These are phyloP conservation scores for Pelmatolapia mariae DNA, from an alignment of 2,113 vertebrate species.

Conservation along the genomic window DNA sequence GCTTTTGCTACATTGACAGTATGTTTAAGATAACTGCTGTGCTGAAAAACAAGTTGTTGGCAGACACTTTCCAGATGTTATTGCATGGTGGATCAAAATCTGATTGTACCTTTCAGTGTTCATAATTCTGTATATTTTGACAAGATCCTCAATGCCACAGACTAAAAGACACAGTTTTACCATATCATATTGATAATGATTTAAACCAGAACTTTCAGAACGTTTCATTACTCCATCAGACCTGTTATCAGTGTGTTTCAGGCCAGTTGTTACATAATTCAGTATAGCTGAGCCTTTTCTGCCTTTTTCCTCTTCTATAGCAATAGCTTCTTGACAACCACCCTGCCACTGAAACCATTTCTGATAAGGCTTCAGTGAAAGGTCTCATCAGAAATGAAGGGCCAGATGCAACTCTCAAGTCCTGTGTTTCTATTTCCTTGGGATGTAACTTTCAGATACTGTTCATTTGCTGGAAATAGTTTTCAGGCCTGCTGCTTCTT, in stretches of 20 bases:
- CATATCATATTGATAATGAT: background rate
- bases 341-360: background rate
- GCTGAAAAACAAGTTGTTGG: background rate
- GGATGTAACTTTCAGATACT: background rate
- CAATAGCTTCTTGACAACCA: background rate
- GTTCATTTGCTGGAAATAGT: background rate
- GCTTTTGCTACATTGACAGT: background rate
- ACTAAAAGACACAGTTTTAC: background rate
- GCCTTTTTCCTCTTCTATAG: background rate
- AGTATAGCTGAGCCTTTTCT: background rate
- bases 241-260: background rate
- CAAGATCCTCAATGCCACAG: background rate
- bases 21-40: background rate
- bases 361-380: background rate
- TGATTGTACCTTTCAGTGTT: background rate
- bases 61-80: background rate
- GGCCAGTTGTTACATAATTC: background rate
- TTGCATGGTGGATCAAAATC: background rate
- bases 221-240: background rate
- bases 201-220: background rate
- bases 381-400: background rate
- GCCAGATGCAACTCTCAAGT: background rate
- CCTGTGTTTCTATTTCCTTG: background rate
- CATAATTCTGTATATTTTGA: background rate
- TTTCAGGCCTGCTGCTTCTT: background rate